These are phyloP conservation scores for Ivindomyrus marchei DNA, from an alignment of 2,113 vertebrate genomes.

Conservation along the genomic window DNA sequence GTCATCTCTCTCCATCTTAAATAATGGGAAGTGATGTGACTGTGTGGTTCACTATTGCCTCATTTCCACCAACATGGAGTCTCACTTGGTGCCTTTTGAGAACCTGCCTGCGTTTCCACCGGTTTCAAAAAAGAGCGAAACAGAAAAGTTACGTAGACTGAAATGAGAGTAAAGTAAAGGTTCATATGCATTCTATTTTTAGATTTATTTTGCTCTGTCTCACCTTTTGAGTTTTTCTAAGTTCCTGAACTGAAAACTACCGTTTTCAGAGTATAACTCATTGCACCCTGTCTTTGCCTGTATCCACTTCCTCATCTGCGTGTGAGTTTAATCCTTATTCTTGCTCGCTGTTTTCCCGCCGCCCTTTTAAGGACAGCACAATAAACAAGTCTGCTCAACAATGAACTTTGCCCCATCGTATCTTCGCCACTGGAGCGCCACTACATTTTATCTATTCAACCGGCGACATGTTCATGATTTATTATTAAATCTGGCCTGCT, in stretches of 20 bases:
- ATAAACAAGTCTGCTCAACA: not conserved
- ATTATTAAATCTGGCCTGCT: not conserved
- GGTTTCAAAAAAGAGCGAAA: not conserved
- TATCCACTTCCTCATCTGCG: not conserved
- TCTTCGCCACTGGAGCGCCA: not conserved
- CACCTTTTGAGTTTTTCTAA: not conserved
- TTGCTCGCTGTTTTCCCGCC: not conserved
- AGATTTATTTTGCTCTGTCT: not conserved
- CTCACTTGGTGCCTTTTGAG: no score
- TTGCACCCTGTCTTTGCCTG: not conserved
- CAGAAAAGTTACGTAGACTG: not conserved
- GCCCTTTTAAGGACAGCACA: not conserved
- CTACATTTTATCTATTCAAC: not conserved
- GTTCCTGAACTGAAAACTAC: not conserved
- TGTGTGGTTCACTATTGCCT: not conserved
- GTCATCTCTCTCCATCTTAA: not conserved
- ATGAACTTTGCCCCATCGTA: not conserved
- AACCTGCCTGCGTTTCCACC: no score
- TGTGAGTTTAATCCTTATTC: not conserved
- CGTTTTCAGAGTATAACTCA: not conserved
- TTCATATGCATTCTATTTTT: not conserved
- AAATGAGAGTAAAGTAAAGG: not conserved
- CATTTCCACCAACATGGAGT: not conserved
- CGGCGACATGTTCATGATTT: not conserved
- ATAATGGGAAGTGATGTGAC: not conserved